Evolutionary conservation across 2,113 vertebrate species (phyloP).

Genomic region (Nerophis ophidion): DNA sequence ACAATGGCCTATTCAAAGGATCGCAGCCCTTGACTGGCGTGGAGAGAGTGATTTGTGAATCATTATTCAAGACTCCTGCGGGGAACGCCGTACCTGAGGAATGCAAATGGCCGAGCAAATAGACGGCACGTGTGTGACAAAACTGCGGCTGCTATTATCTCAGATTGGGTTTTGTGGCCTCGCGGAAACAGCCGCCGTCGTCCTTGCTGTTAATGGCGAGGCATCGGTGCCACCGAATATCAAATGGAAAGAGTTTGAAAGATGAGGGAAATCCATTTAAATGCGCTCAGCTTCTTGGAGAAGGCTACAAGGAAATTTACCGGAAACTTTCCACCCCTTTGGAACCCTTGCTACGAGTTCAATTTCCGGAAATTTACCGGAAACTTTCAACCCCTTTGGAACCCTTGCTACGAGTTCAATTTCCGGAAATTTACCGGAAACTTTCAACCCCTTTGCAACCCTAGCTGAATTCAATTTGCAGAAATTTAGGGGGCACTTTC

Average conservation of each 20-base stretch:
- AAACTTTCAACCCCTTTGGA: too few relatives aligned
- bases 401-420: too few relatives aligned
- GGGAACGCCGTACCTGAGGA: conserved; percentile 95
- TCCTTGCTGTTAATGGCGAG: conserved; percentile 49
- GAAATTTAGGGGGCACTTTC: too few relatives aligned
- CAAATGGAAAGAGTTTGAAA: conserved; percentile 53
- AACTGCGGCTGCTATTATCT: conserved; percentile 87
- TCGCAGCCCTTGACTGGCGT: conserved; percentile 96
- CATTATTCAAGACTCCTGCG: conserved; percentile 92
- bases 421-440: too few relatives aligned
- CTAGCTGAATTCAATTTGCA: too few relatives aligned
- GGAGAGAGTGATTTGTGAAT: conserved; percentile 98
- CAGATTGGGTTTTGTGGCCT: conserved; percentile 80
- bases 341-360: too few relatives aligned
- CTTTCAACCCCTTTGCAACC: too few relatives aligned
- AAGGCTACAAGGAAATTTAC: too few relatives aligned
- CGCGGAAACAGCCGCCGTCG: conserved; percentile 75
- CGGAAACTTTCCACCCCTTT: too few relatives aligned
- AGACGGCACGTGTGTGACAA: conserved; percentile 68
- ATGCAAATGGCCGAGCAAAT: conserved; percentile 94
- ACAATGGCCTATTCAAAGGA: conserved; percentile 98
- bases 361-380: too few relatives aligned
- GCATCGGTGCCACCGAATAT: conserved; percentile 45
- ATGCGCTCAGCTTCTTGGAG: conserved; percentile 20
- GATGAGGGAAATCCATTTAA: conserved; percentile 38